Percentiles rank a stretch among this genome's conserved stretches.
phyloP scores from a whole-genome alignment of 2,888 invertebrate genomes.

The Gerris lacustris region DNA sequence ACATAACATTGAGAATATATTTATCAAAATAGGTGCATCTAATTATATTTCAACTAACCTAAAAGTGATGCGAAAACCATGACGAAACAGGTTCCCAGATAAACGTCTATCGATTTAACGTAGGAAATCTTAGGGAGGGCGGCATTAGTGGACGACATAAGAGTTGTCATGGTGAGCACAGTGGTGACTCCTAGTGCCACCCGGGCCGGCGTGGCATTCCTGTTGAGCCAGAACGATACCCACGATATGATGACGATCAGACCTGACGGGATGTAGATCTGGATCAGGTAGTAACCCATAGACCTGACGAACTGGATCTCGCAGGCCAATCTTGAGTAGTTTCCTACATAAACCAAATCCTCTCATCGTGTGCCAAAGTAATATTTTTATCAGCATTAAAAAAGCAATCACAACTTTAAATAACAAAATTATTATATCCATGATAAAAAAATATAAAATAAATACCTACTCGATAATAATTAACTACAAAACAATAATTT shows the following conservation, averaged over 20 bases:
- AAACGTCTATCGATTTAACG: conserved; percentile 95
- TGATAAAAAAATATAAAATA: no score
- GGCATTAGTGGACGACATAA: conserved; percentile 92
- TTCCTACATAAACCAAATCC: conserved; percentile 49
- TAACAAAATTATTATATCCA: no score
- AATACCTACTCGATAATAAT: no score
- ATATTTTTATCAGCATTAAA: no score
- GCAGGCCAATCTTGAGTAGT: conserved; percentile 90
- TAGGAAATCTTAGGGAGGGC: conserved; percentile 96
- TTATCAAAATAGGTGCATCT: not conserved
- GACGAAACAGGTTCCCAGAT: conserved; percentile 94
- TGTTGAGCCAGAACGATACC: conserved; percentile 94
- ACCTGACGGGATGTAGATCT: conserved; percentile 95
- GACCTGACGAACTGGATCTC: conserved; percentile 94
- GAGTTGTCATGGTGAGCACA: conserved; percentile 93
- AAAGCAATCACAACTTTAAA: no score
- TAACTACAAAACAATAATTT: no score
- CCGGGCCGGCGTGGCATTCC: conserved; percentile 87
- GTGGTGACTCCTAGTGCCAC: conserved; percentile 89
- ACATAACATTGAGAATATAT: no score
- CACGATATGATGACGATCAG: conserved; percentile 94
- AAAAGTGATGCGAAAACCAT: conserved; percentile 96
- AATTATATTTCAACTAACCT: conserved; percentile 49
- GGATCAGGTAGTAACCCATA: conserved; percentile 97
- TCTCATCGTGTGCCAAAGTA: not conserved